Percentiles rank a stretch among this genome's conserved stretches.
Conservation (phyloP, 2,888 invertebrate genomes). For the Nomada fabriciana region DNA sequence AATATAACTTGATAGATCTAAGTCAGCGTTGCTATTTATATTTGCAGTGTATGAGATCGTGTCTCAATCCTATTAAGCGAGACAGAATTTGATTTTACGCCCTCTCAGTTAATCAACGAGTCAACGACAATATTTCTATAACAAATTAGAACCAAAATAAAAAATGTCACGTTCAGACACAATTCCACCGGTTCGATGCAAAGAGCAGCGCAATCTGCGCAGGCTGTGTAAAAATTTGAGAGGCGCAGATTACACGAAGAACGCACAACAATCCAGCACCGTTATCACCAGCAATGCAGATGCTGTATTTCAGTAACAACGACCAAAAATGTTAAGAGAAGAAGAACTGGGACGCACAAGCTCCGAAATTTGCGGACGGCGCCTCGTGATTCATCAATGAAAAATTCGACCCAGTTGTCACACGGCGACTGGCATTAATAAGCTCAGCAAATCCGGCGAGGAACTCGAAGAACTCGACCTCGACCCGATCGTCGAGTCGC, state of each 20-base stretch:
- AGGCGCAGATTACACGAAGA: background rate
- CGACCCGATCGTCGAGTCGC: conserved; percentile 55
- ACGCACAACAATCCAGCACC: background rate
- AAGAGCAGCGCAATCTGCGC: no score
- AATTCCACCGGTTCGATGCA: no score
- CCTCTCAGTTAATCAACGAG: no score
- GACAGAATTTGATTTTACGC: no score
- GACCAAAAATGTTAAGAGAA: conserved; percentile 27
- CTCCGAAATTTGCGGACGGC: conserved; percentile 59
- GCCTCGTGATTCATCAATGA: conserved; percentile 72
- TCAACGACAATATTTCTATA: no score
- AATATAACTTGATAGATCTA: no score
- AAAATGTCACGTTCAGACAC: no score
- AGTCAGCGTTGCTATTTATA: background rate
- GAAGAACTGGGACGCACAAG: conserved; percentile 60
- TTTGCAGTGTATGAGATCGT: no score
- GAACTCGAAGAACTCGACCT: conserved; percentile 50
- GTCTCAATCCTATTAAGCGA: no score
- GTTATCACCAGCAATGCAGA: conserved; percentile 53
- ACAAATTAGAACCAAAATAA: no score
- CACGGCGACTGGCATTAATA: conserved; percentile 60
- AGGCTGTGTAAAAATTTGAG: no score
- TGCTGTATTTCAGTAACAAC: conserved; percentile 40
- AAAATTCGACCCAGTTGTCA: conserved; percentile 71
- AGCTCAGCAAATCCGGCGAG: conserved; percentile 50